These are phyloP conservation scores for Myotis vivesi DNA, from an alignment of 2,797 vertebrate genomes.

Conservation along the genomic window DNA sequence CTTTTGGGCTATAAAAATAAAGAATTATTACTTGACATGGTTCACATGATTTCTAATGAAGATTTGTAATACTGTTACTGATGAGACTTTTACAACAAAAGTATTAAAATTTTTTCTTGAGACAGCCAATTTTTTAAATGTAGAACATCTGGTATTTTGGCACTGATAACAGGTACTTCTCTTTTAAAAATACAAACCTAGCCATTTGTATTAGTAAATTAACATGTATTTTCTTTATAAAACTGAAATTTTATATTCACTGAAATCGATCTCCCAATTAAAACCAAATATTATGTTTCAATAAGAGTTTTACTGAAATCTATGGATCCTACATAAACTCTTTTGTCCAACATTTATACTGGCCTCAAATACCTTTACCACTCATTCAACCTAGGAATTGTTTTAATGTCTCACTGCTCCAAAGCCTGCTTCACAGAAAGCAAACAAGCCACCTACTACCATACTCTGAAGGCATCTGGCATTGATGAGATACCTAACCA, in stretches of 20 bases:
- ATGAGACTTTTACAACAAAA: constrained; percentile 10
- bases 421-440: not conserved
- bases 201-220: not conserved
- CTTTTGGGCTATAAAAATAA: constrained; percentile 91
- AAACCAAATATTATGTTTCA: constrained; percentile 9
- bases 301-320: not conserved
- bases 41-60: not conserved
- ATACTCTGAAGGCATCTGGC: not conserved
- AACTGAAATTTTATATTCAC: not conserved
- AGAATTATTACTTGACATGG: constrained; percentile 35
- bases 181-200: constrained; percentile 18
- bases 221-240: constrained; percentile 6
- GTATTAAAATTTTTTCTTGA: not conserved
- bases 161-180: not conserved
- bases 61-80: not conserved
- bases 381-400: not conserved
- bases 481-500: not conserved
- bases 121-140: constrained; percentile 1
- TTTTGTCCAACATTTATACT: not conserved
- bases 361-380: not conserved
- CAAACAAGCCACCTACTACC: fast-evolving
- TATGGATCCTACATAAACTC: not conserved
- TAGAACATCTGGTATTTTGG: not conserved
- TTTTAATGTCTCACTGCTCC: not conserved
- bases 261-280: not conserved